Evolutionary conservation across 2,113 vertebrate species (phyloP), one percentile per base, ranked within the genome.

Genomic region (Saccopteryx bilineata): DNA sequence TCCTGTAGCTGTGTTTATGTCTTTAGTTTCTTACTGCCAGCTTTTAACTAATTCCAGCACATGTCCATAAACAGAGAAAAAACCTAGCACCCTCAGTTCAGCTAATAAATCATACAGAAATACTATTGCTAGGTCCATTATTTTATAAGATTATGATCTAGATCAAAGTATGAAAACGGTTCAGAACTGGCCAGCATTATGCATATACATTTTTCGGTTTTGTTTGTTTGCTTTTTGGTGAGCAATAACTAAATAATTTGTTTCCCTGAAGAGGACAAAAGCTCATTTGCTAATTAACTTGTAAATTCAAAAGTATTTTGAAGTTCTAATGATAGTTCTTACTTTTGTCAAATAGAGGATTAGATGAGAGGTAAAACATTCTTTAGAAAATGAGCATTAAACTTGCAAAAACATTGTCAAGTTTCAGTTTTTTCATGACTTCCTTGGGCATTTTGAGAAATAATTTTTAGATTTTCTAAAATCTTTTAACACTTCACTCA

Each of bases 31-130:
- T 93, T 79, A 79, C 7, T 82, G 2, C 18, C 21, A 66, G 58
- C 31, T 94, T 84, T 65, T 95, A 39, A 60, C 76, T 93, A 72
- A 87, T 92, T 96, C 83, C 39, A 84, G 72, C 31, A 95, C 26
- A n/a, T 93, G 21, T 83, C 94, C 56, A 74, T 89, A 71, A 75
- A 50, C 15, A 60, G 17, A 56, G 79, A 93, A 81, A 82, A 58
- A 24, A 85, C 14, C 28, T n/a, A 74, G 26, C 58, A 63, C 90
- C 12, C 15, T 61, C 21, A 94, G 33, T 93, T 86, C n/a, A 69
- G 17, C 7, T 52, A 68, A 28, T 84, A 28, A 46, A 94, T 95
- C 52, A 65, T 91, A n/a, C 4, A 15, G 54, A 50, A 81, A 60
- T 72, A 56, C 50, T 84, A 2, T 72, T 88, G 17, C 46, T 81